phyloP scores from a whole-genome alignment of 2,797 vertebrate genomes.

The Alosa sapidissima region DNA sequence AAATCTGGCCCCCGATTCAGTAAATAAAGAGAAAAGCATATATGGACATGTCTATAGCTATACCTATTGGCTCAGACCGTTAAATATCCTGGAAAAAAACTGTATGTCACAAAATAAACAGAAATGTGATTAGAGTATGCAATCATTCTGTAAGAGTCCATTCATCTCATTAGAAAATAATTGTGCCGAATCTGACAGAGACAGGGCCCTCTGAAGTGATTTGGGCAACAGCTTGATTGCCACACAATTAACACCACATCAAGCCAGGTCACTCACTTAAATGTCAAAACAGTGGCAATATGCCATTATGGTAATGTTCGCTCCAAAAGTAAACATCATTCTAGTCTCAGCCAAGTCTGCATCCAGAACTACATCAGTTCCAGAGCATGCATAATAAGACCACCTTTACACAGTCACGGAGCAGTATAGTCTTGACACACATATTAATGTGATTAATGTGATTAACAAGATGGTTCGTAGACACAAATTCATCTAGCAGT shows the following conservation, averaged over 20 bases:
- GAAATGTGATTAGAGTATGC: neutral
- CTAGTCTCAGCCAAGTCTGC: neutral
- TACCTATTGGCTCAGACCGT: neutral
- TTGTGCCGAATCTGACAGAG: constrained; percentile 4
- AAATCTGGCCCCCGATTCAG: neutral
- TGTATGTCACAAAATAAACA: neutral
- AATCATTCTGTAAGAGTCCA: constrained; percentile 2
- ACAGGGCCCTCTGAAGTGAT: neutral
- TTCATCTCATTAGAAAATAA: constrained; percentile 16
- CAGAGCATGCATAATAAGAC: neutral
- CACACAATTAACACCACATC: constrained; percentile 15
- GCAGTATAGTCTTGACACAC: neutral
- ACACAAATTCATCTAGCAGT: neutral
- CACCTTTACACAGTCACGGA: neutral
- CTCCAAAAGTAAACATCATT: neutral
- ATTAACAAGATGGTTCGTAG: neutral
- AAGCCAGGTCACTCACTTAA: constrained; percentile 13
- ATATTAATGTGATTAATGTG: neutral
- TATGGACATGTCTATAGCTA: neutral
- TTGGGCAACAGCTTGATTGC: constrained; percentile 5
- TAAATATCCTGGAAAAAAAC: neutral
- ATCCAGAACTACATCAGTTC: neutral
- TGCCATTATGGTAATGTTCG: constrained; percentile 17
- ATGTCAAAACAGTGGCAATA: constrained; percentile 22
- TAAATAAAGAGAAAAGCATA: neutral